Evolutionary conservation across 2,113 vertebrate genomes (phyloP), one percentile per base, ranked within the genome.

Genomic region (Campylorhamphus procurvoides): DNA sequence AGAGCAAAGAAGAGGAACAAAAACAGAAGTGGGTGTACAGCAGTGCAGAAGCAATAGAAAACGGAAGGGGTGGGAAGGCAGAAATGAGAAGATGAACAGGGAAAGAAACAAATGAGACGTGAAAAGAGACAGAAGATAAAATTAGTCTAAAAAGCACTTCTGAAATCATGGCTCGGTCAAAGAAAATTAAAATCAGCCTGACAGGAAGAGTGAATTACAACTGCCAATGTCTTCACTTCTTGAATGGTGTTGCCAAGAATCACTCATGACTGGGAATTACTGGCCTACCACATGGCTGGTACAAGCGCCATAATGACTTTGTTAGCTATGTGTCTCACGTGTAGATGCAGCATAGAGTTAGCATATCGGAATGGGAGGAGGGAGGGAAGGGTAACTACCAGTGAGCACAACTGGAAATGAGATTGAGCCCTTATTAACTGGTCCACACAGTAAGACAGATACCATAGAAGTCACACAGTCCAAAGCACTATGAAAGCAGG

Each of bases 21-120:
- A 96, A 96, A 87, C 93, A 62, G 84, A 95, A 87, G 93, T 85
- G 71, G 89, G 89, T 94, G 87, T 94, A 93, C 53, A 90, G 93
- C 91, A 94, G 46, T 58, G 72, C 62, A 64, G 15, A 62, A 94
- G 53, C 29, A 2, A 64, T 9, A 94, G 46, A 86, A 94, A 92
- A 94, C 78, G 74, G 89, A 86, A 90, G 27, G 71, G 84, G 84
- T 84, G 66, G 94, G 84, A 91, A 96, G 77, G 53, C 66, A 95
- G 66, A 91, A 89, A 49, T 53, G 28, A 89, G 56, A 31, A 78
- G 49, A 94, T 84, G 64, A 96, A 75, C 56, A 89, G 46, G 13
- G 74, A 91, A 93, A 63, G 67, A 91, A 71, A 93, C 80, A 96
- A 92, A 86, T 3, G 10, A 95, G 66, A 96, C 49, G 53, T 49